Conservation (phyloP, 2,113 vertebrate species). For the Tenrec ecaudatus region DNA sequence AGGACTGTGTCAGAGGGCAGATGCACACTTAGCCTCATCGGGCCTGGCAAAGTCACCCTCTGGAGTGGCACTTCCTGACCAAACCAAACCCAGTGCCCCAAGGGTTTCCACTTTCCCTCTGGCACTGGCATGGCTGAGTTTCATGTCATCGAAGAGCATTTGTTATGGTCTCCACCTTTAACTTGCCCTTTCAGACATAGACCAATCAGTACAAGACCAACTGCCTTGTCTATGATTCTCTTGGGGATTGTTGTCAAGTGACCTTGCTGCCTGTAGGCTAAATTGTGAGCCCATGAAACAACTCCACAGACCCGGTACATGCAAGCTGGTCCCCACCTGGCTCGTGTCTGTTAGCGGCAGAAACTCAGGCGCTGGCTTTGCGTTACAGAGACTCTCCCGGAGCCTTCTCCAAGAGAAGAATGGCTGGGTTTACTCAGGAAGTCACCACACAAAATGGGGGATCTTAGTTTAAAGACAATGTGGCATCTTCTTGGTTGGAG, state of each 20-base stretch:
- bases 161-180: background rate
- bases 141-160: background rate
- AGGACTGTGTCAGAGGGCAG: background rate
- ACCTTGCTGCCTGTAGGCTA: background rate
- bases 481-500: background rate
- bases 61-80: background rate
- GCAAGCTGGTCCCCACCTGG: background rate
- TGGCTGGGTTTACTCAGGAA: background rate
- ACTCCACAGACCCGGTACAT: too few relatives aligned
- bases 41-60: background rate
- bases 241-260: background rate
- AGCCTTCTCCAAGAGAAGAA: background rate
- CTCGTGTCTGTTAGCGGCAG: background rate
- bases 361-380: background rate
- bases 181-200: background rate
- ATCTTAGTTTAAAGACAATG: slow-evolving; percentile 5
- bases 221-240: background rate
- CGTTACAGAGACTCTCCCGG: background rate
- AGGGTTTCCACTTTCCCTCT: background rate
- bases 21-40: background rate
- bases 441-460: background rate
- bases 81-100: background rate
- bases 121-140: background rate
- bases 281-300: too few relatives aligned
- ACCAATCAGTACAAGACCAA: background rate